phyloP scores from a whole-genome alignment of 2,888 invertebrate genomes.

The Drosophila sordidapex region DNA sequence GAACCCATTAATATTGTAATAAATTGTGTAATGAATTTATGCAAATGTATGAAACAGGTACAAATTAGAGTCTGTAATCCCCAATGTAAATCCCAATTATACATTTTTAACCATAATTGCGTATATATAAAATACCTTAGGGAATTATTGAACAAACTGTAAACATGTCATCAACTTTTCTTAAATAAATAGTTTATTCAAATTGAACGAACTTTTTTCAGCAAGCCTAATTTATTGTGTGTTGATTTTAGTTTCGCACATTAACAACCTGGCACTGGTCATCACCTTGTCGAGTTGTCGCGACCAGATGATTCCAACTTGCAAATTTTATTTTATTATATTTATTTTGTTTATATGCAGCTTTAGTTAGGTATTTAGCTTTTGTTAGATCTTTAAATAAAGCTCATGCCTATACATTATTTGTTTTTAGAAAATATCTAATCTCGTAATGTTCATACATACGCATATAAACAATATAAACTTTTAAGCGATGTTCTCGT shows the following conservation, averaged over 20 bases:
- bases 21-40: too few species aligned
- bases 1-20: not conserved
- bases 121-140: not conserved
- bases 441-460: not conserved
- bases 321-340: not conserved
- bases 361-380: too few species aligned
- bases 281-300: not conserved
- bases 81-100: too few species aligned
- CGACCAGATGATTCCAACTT: not conserved
- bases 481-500: not conserved
- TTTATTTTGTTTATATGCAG: not conserved
- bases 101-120: not conserved
- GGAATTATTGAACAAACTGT: not conserved
- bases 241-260: not conserved
- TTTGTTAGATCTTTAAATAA: not conserved
- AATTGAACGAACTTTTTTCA: not conserved
- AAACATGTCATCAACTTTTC: not conserved
- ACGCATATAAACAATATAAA: not conserved
- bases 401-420: not conserved
- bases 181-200: not conserved
- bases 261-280: not conserved
- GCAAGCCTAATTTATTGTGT: not conserved
- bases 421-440: too few species aligned
- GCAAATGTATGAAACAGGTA: too few species aligned
- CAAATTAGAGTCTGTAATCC: too few species aligned